Conservation (phyloP, 2,113 vertebrate genomes). For the Tinamus guttatus region DNA sequence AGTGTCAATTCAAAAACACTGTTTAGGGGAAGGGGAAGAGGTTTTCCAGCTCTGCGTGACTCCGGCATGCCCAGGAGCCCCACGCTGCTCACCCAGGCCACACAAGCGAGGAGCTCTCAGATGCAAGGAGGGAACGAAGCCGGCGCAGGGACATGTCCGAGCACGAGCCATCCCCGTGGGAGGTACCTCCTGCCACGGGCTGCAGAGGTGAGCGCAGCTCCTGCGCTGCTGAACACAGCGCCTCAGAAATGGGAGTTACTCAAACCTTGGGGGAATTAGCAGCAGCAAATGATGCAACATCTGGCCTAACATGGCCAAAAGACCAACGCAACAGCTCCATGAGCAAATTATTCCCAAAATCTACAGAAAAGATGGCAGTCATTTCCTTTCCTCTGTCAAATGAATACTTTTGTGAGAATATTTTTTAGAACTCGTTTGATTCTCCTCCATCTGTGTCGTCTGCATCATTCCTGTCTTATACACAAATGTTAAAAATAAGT, state of each 20-base stretch:
- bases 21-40: neutral
- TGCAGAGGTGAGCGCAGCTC: neutral
- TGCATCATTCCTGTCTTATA: neutral
- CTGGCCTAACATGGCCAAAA: neutral
- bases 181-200: neutral
- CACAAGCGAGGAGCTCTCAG: neutral
- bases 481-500: neutral
- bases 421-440: neutral
- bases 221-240: neutral
- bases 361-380: rapidly evolving
- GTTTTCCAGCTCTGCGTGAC: neutral
- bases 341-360: neutral
- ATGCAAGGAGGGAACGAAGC: neutral
- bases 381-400: neutral
- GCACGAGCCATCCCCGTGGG: neutral
- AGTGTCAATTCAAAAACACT: neutral
- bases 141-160: rapidly evolving
- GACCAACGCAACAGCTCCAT: neutral
- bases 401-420: neutral
- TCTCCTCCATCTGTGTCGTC: neutral
- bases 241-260: neutral
- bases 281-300: neutral
- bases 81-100: neutral
- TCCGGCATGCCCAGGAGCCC: neutral
- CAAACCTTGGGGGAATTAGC: neutral